Evolutionary conservation across 1,140 invertebrate species (phyloP), one percentile per base, ranked within the genome.

Genomic region (Sesamia nonagrioides): DNA sequence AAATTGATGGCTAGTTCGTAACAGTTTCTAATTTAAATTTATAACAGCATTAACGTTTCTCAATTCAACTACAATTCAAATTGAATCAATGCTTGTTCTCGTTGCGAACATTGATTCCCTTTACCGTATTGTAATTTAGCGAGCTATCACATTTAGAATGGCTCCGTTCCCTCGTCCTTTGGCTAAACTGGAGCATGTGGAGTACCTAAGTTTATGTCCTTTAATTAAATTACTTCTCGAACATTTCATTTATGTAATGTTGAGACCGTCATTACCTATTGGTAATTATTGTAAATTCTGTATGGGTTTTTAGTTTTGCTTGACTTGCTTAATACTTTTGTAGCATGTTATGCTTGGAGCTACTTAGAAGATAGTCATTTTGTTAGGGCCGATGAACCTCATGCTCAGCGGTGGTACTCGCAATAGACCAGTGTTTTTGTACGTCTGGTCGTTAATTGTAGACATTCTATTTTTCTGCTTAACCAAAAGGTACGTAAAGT

Each of bases 101-200:
- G 63, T 56, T 77, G 45, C 75, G 75, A 77, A 77, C 37, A 75
- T 61, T 58, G 56, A 61, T 75, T 56, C 72, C 56, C 72, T 75
- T 75, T 75, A 75, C 73, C 54, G 73, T 50, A 61, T 48, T 75
- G 56, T 61, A 75, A 75, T 75, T 75, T 75, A 61, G 42, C 13
- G 48, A 63, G 80, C 78, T 84, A 80, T 79, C 78, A 79, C 79
- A 83, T 77, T 85, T 82, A 81, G 81, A 84, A 82, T 71, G 81
- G 77, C 72, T 33, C 71, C 74, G 48, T 82, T 79, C 80, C 69
- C 82, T 81, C 68, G 74, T 82, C 82, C 76, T 78, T 81, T 58
- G 75, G 33, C n/a, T 13, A 56, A 68, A 77, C 45, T 68, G 18
- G 75, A 77, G 7, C 73, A 75, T 63, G 58, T 48, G 42, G 63